These are phyloP conservation scores for Galaxias olidus DNA, from an alignment of 2,797 vertebrate species.

Conservation along the genomic window DNA sequence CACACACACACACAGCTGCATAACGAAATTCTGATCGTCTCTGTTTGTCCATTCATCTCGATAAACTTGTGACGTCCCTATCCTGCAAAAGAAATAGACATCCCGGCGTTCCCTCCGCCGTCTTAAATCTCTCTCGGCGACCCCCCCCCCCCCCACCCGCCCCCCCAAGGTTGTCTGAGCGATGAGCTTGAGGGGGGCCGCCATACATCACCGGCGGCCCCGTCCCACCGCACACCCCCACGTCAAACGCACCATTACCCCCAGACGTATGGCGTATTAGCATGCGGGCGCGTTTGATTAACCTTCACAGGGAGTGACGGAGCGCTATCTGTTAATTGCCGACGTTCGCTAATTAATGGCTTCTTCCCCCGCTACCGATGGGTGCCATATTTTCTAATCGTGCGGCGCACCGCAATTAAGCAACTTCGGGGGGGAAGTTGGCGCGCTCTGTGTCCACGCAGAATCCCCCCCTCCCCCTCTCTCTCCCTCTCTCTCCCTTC, in stretches of 20 bases:
- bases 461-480: not conserved
- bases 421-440: not conserved
- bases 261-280: conserved; percentile 54
- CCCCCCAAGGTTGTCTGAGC: conserved; percentile 63
- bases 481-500: conserved; percentile 15
- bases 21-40: conserved; percentile 40
- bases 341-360: conserved; percentile 22
- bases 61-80: conserved; percentile 47
- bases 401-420: too few relatives aligned
- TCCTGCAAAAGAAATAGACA: conserved; percentile 60
- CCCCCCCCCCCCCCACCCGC: conserved; percentile 33
- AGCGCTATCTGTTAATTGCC: conserved; percentile 35
- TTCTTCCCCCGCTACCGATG: not conserved
- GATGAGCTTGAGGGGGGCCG: conserved; percentile 54
- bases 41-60: conserved; percentile 47
- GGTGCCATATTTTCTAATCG: too few relatives aligned
- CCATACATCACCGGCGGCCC: conserved; percentile 62
- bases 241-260: conserved; percentile 59
- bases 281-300: conserved; percentile 34
- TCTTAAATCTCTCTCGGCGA: conserved; percentile 59
- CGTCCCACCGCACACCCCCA: conserved; percentile 39
- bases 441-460: not conserved
- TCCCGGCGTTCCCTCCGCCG: conserved; percentile 38
- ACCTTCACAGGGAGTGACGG: conserved; percentile 52
- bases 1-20: not conserved